Evolutionary conservation across 1,140 invertebrate species (phyloP).

Genomic region (Anastrepha ludens): DNA sequence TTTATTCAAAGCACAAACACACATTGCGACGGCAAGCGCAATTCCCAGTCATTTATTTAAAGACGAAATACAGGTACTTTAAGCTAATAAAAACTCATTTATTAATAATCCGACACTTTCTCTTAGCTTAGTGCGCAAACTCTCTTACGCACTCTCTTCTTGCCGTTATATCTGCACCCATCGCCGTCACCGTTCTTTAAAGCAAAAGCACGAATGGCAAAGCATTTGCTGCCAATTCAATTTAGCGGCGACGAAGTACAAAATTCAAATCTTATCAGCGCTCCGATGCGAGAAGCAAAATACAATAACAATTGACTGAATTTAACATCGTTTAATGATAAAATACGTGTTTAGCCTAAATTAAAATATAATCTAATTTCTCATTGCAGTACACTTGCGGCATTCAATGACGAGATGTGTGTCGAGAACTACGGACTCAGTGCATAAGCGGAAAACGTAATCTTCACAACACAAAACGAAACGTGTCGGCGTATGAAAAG

Average conservation of each 20-base stretch:
- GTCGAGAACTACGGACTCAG: background rate
- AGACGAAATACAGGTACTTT: no score
- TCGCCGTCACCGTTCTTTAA: no score
- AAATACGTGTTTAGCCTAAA: slow-evolving; percentile 12
- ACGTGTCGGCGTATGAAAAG: slow-evolving; percentile 11
- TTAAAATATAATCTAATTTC: slow-evolving; percentile 8
- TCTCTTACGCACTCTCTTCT: no score
- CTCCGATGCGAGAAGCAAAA: background rate
- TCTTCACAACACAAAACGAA: background rate
- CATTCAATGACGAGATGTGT: slow-evolving; percentile 15
- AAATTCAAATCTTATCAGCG: slow-evolving; percentile 23
- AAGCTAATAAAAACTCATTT: no score
- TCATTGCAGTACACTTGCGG: slow-evolving; percentile 38
- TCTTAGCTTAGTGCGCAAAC: no score
- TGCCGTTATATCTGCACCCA: no score
- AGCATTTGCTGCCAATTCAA: background rate
- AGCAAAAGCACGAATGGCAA: background rate
- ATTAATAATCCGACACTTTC: no score
- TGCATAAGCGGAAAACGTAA: background rate
- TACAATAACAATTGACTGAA: background rate
- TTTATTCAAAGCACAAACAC: no score
- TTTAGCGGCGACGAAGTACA: background rate
- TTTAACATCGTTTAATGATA: slow-evolving; percentile 5
- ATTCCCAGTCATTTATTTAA: no score
- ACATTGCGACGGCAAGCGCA: no score